Base-by-base conservation (phyloP, 2,797 vertebrate genomes). In the Chelonia mydas region DNA sequence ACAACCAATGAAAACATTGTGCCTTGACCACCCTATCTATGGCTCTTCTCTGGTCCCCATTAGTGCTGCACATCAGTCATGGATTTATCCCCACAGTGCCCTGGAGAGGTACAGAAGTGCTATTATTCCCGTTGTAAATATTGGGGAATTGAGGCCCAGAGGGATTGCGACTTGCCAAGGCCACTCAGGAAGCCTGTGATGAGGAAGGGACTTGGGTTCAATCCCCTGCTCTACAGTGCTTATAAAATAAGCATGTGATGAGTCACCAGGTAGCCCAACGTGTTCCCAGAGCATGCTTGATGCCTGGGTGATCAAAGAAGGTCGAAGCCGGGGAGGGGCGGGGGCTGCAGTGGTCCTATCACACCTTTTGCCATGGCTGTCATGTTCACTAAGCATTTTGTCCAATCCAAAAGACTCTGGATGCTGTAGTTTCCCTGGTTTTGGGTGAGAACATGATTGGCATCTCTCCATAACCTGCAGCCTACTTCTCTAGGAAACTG, bases 401-500 rank as follows among this genome's bases (percentile, higher is more conserved):
- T 31, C 61, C 25, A 57, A 41, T 49, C 15, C 55, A 92, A 47
- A 94, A 86, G 59, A 41, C 5, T 37, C 15, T 37, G 1, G 5
- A 11, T 86, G 57, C 31, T 87, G 80, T 45, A n/a, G 47, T 92
- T 74, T 89, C 47, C 88, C 27, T 55, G 82, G 61, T 33, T 82
- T 10, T 28, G 79, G 89, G 47, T 47, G 88, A 76, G 25, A 27
- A 51, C 0, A 0, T 83, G 47, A 86, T 92, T 96, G 28, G 33
- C 78, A 94, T 41, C 61, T 0, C 0, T 72, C 78, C 53, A 90
- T 72, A 85, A 47, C 55, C 65, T 33, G 5, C 79, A 85, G 74
- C 37, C 89, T 91, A 72, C 54, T 97, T 97, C 90, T 89, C 79
- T 68, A 12, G 84, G 82, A 33, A 90, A 86, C 37, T 57, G 89